Base-by-base conservation (phyloP, 2,888 invertebrate species). In the Drosophila nigricruria region DNA sequence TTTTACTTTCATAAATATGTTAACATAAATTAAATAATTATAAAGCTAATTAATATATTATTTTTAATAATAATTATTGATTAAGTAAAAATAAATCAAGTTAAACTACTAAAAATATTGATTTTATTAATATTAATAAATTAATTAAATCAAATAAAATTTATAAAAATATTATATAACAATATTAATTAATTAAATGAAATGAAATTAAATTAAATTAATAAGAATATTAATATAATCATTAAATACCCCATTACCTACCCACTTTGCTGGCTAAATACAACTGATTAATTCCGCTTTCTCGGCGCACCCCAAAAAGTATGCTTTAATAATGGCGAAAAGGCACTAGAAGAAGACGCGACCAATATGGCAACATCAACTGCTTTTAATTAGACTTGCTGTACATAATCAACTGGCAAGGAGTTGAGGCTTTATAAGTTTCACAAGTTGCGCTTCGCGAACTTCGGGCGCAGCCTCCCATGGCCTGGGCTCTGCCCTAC, bases 371-470 rank as follows among this genome's bases (percentile, higher is more conserved):
- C 70, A 62, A 70, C 80, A 88, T 81, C 74, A 88, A 85, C 79
- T 82, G 68, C 77, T 79, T 84, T 81, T 85, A 85, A 85, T 85
- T 85, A 88, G 84, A 81, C 81, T 70, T 70, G 53, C 71, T 79
- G 77, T 60, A 71, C 77, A 85, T 85, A 84, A 84, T 84, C 76
- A 87, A 79, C 81, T 82, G 71, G 70, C 68, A 70, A 73, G 71
- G 58, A 77, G 77, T 65, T 63, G 38, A 47, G 40, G n/a, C 53
- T 56, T 65, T 69, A 45, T 42, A 74, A 67, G 66, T 79, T 78
- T 72, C 30, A 38, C 38, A 70, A 74, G 60, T 78, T 78, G 23
- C 52, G 61, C 62, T 50, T 8, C 59, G 73, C 76, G 52, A 71
- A 74, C 61, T 74, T 67, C 40, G 43, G 45, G 45, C 25, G 8